Conservation (phyloP, 2,113 vertebrate genomes). For the Myrmecophaga tridactyla region DNA sequence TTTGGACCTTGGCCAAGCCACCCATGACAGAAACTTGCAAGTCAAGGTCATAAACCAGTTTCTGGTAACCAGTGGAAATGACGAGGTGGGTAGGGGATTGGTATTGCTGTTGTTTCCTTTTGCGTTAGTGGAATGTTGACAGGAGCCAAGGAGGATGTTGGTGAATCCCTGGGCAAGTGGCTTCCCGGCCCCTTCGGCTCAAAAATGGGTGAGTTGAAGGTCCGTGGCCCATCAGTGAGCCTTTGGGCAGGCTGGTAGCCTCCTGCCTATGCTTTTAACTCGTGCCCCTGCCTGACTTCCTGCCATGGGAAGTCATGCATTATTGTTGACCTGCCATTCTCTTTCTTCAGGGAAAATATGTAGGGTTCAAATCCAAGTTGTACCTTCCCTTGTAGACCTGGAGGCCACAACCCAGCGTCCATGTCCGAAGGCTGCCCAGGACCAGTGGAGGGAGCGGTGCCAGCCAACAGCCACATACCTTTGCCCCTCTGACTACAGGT, state of each 20-base stretch:
- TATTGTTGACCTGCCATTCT: slow-evolving; percentile 65
- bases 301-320: slow-evolving; percentile 55
- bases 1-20: background rate
- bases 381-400: slow-evolving; percentile 58
- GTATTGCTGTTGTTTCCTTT: background rate
- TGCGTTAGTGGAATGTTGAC: background rate
- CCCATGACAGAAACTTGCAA: background rate
- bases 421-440: background rate
- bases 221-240: background rate
- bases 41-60: background rate
- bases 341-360: slow-evolving; percentile 79
- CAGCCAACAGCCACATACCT: background rate
- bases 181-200: background rate
- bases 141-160: background rate
- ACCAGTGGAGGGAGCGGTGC: background rate
- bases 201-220: background rate
- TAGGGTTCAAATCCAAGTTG: slow-evolving; percentile 70
- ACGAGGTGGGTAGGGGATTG: background rate
- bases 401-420: background rate
- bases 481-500: background rate
- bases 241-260: background rate
- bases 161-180: background rate
- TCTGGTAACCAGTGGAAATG: slow-evolving; percentile 1
- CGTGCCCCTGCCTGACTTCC: slow-evolving; percentile 59
- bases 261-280: slow-evolving; percentile 69